phyloP scores from a whole-genome alignment of 2,888 invertebrate genomes.

The Portevinia maculata region DNA sequence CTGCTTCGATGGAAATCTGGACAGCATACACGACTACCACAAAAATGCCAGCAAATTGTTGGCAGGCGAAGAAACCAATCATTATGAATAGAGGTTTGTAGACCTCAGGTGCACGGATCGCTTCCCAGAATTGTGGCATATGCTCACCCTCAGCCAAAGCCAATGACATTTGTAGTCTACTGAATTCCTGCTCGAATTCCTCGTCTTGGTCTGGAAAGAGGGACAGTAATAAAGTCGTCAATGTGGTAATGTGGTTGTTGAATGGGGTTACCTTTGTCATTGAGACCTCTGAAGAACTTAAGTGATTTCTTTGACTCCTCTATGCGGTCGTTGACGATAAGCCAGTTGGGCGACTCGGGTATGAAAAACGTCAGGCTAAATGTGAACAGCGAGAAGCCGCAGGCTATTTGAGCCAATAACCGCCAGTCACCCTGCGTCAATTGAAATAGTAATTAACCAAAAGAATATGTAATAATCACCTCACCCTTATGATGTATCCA shows the following conservation, averaged over 20 bases:
- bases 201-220: slow-evolving; percentile 75
- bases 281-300: slow-evolving; percentile 85
- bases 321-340: slow-evolving; percentile 84
- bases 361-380: slow-evolving; percentile 83
- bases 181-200: slow-evolving; percentile 75
- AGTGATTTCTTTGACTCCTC: slow-evolving; percentile 85
- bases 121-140: slow-evolving; percentile 46
- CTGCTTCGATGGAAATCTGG: slow-evolving; percentile 85
- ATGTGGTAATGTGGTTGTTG: neutral
- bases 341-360: slow-evolving; percentile 87
- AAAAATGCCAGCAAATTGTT: slow-evolving; percentile 87
- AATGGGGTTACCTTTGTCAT: slow-evolving; percentile 49
- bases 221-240: neutral
- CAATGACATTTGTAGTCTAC: slow-evolving; percentile 67
- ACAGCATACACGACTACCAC: slow-evolving; percentile 88
- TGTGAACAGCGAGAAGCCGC: slow-evolving; percentile 74
- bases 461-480: slow-evolving; percentile 19
- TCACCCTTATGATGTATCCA: slow-evolving; percentile 81
- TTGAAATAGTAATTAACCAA: slow-evolving; percentile 46
- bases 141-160: slow-evolving; percentile 54
- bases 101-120: slow-evolving; percentile 75
- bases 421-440: slow-evolving; percentile 75
- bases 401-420: slow-evolving; percentile 75
- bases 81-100: slow-evolving; percentile 81
- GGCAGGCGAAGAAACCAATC: slow-evolving; percentile 85